Evolutionary conservation across 2,113 vertebrate species (phyloP), one percentile per base, ranked within the genome.

Genomic region (Phyllostomus discolor): DNA sequence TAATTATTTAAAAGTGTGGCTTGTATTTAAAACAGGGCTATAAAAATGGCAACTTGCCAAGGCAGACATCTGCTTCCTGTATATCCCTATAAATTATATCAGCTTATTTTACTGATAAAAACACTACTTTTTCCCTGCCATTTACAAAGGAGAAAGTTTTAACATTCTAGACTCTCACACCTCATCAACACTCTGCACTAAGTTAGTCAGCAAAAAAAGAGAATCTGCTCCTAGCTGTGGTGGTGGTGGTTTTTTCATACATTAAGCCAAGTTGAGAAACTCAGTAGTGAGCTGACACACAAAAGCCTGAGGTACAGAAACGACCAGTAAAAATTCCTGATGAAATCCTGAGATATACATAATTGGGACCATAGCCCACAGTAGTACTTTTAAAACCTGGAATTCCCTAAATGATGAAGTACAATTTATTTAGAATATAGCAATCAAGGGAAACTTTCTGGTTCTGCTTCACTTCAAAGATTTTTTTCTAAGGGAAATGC

Each of bases 51-150:
- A 97, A 92, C 4, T 7, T 97, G 90, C 69, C 97, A 97, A 98
- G 35, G 92, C n/a, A 98, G 97, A 98, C 96, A 98, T 92, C 97
- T 97, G 96, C 73, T 97, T 97, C 95, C 84, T 94, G 87, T 94
- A 96, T 75, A 89, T 91, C 93, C 93, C 75, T 95, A 88, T 98
- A 97, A 89, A 97, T 97, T 83, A 90, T 14, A 83, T 96, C 97
- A 93, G 78, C 70, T 95, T 83, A 95, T 94, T 95, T 95, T 90
- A 96, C 79, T 69, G 41, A 80, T 87, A 97, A 92, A 97, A 97
- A 57, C 79, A 90, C 96, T 95, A 81, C 92, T 98, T 97, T 93
- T 86, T 97, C 96, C 79, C 24, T 16, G 54, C 85, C 91, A 95
- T 35, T 88, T 84, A 67, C 31, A 85, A 89, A 43, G 11, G 80